Base-by-base conservation (phyloP, 1,140 invertebrate genomes). In the Capitella teleta region DNA sequence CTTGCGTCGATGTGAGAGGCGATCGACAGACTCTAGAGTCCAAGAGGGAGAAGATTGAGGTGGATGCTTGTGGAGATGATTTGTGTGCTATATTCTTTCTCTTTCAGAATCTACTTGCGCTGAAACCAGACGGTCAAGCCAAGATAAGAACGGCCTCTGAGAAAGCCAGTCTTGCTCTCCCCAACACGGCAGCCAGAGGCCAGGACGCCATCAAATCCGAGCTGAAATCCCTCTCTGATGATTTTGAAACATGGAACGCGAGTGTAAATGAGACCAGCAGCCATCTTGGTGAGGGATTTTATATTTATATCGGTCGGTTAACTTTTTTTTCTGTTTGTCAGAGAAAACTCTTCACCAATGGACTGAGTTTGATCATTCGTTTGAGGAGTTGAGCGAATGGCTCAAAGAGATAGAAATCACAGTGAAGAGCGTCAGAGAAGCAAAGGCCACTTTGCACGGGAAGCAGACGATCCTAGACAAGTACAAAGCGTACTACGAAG, bases 1-100 rank as follows among this genome's bases (percentile, higher is more conserved):
- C 87, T 83, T 93, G 88, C 68, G 79, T 83, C 60, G 89, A 94
- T 67, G 78, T 81, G 5, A 80, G 79, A 10, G 87, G 83, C 60
- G 89, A 95, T 66, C 82, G 83, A 63, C 90, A 88, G 60, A 88
- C 87, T 62, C 74, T 95, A 12, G 86, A 94, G 74, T 83, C 89
- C 0, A 94, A 94, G 74, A 82, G 88, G 0, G 80, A 84, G 19
- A 87, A 88, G 40, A 77, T 94, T 12, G 86, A 92, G 62, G 68
- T 70, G 59, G 49, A 16, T 25, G 25, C 2, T 55, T 53, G 1
- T 28, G 45, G 8, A 44, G 12, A 46, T 54, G 36, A 3, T 18
- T 54, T 32, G 36, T 37, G 21, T 2, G 8, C 2, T 41, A 47
- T 8, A 36, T 47, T 5, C 38, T 45, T 30, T 28, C 51, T 6